Evolutionary conservation across 1,140 invertebrate genomes (phyloP), one percentile per base, ranked within the genome.

Genomic region (Heliconius eleuchia): DNA sequence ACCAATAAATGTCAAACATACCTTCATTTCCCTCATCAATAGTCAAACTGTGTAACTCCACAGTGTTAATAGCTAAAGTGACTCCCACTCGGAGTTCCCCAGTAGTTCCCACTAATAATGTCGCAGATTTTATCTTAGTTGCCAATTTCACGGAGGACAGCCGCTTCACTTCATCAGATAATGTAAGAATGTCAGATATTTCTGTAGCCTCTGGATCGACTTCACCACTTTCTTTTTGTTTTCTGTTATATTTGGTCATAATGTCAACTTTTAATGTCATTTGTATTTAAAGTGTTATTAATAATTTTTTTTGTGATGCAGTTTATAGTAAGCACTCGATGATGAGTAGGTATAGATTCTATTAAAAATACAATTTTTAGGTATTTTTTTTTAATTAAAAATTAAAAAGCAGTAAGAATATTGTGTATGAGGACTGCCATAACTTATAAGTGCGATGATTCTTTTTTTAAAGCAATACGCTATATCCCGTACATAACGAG

Each of bases 91-190:
- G 95, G 8, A 98, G 84, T 90, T 97, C 96, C 1, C 96, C 95
- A 7, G 95, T 96, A 80, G 95, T 95, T 19, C 97, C 97, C 73
- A 97, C 88, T 7, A 97, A 87, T 19, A 97, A 84, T 87, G 97
- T 95, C 1, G 97, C 89, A 13, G 96, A 96, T 90, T 98, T 98
- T 7, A 96, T 95, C 95, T 97, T 98, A 16, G 94, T 95, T 4
- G 95, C 92, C 8, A 96, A 89, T 91, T 96, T 97, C 5, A 98
- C 95, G 13, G 95, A 90, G 13, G 96, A 95, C 23, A 98, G 89
- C 73, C 97, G 95, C 87, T 95, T 95, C 2, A 99, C 96, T 94
- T 98, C 96, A 92, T 99, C 98, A 42, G 95, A 95, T 23, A 98
- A 89, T 75, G 95, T 95, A 18, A 94, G 88, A 80, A 94, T 27